Evolutionary conservation across 2,888 invertebrate genomes (phyloP).

Genomic region (Euspilapteryx auroguttella): DNA sequence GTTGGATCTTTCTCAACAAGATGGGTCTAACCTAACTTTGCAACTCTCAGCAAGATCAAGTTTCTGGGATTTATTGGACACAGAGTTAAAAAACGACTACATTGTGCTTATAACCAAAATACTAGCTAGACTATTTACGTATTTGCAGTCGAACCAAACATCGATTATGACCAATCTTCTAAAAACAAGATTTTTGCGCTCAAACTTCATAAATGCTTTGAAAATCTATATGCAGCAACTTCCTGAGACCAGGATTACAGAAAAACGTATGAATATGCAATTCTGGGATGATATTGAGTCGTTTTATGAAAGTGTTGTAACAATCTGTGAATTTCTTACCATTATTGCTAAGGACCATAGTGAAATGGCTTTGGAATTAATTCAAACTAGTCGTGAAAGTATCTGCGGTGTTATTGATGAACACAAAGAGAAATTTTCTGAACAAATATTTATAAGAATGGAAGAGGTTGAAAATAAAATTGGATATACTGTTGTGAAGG

Average conservation of each 20-base stretch:
- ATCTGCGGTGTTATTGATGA: slow-evolving; percentile 27
- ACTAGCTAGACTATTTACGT: slow-evolving; percentile 31
- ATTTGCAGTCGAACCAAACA: slow-evolving; percentile 24
- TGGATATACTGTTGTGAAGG: slow-evolving; percentile 16
- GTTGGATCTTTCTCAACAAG: slow-evolving; percentile 31
- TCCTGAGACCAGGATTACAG: slow-evolving; percentile 28
- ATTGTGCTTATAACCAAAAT: slow-evolving; percentile 46
- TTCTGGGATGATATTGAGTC: slow-evolving; percentile 43
- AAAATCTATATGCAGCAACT: slow-evolving; percentile 24
- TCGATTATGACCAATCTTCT: slow-evolving; percentile 23
- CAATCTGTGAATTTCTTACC: slow-evolving; percentile 29
- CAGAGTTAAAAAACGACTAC: slow-evolving; percentile 41
- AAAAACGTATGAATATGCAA: slow-evolving; percentile 36
- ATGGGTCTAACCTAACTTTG: slow-evolving; percentile 32
- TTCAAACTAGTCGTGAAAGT: slow-evolving; percentile 28
- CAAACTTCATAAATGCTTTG: slow-evolving; percentile 27
- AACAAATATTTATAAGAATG: slow-evolving; percentile 35
- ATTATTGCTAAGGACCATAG: slow-evolving; percentile 18
- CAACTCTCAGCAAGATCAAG: slow-evolving; percentile 41
- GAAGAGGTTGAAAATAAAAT: slow-evolving; percentile 17
- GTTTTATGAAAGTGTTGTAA: slow-evolving; percentile 25
- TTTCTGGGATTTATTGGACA: slow-evolving; percentile 41
- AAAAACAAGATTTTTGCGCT: slow-evolving; percentile 24
- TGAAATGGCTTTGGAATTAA: slow-evolving; percentile 20
- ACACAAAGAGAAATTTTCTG: slow-evolving; percentile 39